Percentiles rank a stretch among this genome's conserved stretches.
phyloP scores from a whole-genome alignment of 2,888 invertebrate species.

The Lasioglossum vierecki region DNA sequence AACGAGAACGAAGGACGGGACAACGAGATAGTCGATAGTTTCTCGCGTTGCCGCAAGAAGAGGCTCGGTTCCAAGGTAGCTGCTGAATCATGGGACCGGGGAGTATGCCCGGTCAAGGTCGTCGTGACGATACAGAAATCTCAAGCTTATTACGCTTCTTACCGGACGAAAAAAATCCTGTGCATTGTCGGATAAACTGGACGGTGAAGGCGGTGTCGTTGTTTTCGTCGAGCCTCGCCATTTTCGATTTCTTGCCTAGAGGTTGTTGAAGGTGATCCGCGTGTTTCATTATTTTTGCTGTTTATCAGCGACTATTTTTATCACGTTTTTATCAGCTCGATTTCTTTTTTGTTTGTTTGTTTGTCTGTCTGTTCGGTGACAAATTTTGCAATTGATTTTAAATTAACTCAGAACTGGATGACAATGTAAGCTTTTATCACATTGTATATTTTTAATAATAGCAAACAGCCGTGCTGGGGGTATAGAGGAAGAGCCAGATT shows the following conservation, averaged over 20 bases:
- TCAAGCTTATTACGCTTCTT: slow-evolving; percentile 19
- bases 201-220: background rate
- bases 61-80: slow-evolving; percentile 48
- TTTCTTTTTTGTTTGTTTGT: no score
- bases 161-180: background rate
- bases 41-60: slow-evolving; percentile 44
- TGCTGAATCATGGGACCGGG: slow-evolving; percentile 74
- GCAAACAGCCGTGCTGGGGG: no score
- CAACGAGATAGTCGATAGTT: slow-evolving; percentile 21
- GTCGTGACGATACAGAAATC: slow-evolving; percentile 55
- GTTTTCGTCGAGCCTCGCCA: background rate
- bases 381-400: no score
- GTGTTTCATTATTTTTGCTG: background rate
- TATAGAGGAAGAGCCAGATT: no score
- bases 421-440: no score
- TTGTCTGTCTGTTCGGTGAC: no score
- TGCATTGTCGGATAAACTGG: background rate
- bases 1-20: slow-evolving; percentile 37
- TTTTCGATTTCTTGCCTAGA: background rate
- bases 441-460: no score
- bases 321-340: no score
- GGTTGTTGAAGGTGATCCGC: background rate
- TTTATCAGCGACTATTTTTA: no score
- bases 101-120: slow-evolving; percentile 69
- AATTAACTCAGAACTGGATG: no score